phyloP scores from a whole-genome alignment of 2,113 vertebrate species.

The Zingel zingel region DNA sequence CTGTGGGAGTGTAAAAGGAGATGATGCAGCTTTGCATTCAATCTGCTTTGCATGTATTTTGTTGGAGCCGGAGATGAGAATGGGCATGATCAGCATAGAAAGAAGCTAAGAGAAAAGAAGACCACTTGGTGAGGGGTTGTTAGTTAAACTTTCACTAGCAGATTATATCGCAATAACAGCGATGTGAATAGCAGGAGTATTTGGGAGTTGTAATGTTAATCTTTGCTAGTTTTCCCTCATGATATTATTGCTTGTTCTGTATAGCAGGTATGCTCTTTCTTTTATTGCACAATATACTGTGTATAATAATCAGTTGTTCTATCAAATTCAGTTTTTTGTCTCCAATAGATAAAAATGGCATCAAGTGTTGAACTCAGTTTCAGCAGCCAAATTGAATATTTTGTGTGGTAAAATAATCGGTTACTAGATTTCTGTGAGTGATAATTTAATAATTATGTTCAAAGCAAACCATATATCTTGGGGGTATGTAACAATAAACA shows the following conservation, averaged over 20 bases:
- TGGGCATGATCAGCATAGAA: constrained; percentile 73
- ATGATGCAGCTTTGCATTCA: constrained; percentile 52
- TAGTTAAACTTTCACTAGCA: constrained; percentile 65
- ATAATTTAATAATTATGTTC: not conserved
- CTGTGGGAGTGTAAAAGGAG: constrained; percentile 20
- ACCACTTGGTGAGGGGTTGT: constrained; percentile 62
- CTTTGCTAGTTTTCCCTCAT: constrained; percentile 1
- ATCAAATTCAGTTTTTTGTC: not conserved
- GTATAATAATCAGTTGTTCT: not conserved
- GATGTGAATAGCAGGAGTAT: constrained; percentile 31
- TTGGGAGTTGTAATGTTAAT: constrained; percentile 35
- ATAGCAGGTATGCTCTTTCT: not conserved
- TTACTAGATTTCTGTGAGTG: not conserved
- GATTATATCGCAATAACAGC: constrained; percentile 50
- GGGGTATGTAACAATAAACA: not conserved
- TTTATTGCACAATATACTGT: not conserved
- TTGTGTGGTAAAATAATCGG: not conserved
- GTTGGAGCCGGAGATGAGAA: constrained; percentile 61
- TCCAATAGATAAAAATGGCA: not conserved
- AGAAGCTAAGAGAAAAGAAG: constrained; percentile 68
- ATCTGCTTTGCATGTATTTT: constrained; percentile 71
- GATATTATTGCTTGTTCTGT: not conserved
- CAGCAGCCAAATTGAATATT: not conserved
- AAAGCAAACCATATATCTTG: not conserved
- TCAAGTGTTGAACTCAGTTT: not conserved